Evolutionary conservation across 2,113 vertebrate species (phyloP).

Genomic region (Falco punctatus): DNA sequence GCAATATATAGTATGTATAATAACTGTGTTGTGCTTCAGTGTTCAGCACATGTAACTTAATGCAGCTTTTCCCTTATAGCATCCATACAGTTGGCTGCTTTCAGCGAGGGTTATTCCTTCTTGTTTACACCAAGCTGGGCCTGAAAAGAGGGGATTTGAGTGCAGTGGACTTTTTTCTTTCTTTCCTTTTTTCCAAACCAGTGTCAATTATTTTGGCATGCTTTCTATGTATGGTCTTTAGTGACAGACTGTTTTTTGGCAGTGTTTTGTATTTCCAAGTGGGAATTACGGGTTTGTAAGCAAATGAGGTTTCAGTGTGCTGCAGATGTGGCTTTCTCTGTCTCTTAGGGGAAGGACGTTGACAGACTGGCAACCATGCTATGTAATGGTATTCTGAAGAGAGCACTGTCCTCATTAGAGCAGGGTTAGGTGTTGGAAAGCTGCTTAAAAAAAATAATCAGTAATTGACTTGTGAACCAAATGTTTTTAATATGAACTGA

Average conservation of each 20-base stretch:
- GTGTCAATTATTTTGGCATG: constrained; percentile 69
- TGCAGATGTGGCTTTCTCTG: constrained; percentile 74
- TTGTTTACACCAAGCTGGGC: background rate
- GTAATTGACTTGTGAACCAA: constrained; percentile 52
- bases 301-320: constrained; percentile 76
- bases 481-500: constrained; percentile 39
- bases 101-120: background rate
- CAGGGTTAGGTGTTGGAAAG: constrained; percentile 59
- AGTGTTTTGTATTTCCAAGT: constrained; percentile 68
- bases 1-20: background rate
- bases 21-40: background rate
- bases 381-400: constrained; percentile 73
- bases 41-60: background rate
- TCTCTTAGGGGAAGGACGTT: constrained; percentile 69
- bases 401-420: constrained; percentile 68
- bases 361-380: constrained; percentile 71
- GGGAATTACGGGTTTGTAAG: constrained; percentile 72
- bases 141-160: background rate
- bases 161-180: background rate
- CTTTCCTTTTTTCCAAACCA: constrained; percentile 32
- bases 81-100: background rate
- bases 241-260: constrained; percentile 71
- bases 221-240: constrained; percentile 64
- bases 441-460: background rate
- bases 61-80: background rate